Base-by-base conservation (phyloP, 1,140 invertebrate species). In the Branchinecta lynchi region DNA sequence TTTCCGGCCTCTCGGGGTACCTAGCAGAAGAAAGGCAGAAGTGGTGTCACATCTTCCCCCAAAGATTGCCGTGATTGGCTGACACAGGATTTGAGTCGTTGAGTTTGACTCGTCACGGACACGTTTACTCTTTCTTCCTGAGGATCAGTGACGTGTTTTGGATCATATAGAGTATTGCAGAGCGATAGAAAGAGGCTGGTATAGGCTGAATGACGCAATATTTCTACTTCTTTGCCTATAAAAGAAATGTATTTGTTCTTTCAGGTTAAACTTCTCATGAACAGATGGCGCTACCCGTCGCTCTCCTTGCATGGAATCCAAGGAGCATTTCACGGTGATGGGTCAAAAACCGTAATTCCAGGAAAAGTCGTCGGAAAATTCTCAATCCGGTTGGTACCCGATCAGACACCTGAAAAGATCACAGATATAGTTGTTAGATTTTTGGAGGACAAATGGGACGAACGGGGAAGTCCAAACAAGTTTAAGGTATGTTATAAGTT, bases 281-380 rank as follows among this genome's bases (percentile, higher is more conserved):
- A 90, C 76, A 84, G 93, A 66, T 98, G 93, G 93, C 83, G 93
- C 51, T 89, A 87, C 76, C 93, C 93, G 20, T 89, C 86, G 69
- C 79, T 97, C 0, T 96, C 93, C 3, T 79, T 97, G 32, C 94
- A 97, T 79, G 93, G 93, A 67, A 93, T 97, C 76, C 84, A 88
- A 83, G 93, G 94, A 67, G 95, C 95, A 10, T 97, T 96, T 75
- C 87, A 86, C 78, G 93, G 93, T 72, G 81, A 87, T 17, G 96
- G 96, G 66, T 85, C 86, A 44, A 99, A 99, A 77, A 97, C 94
- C 70, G 94, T 98, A 0, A 98, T 98, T 75, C 95, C 95, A 1
- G 82, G 86, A 51, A 96, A 94, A 79, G 94, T 98, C 0, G 89
- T 87, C 75, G 95, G 95, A 44, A 98, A 98, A 79, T 98, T 98